Evolutionary conservation across 2,113 vertebrate species (phyloP), one percentile per base, ranked within the genome.

Genomic region (Tympanuchus pallidicinctus): DNA sequence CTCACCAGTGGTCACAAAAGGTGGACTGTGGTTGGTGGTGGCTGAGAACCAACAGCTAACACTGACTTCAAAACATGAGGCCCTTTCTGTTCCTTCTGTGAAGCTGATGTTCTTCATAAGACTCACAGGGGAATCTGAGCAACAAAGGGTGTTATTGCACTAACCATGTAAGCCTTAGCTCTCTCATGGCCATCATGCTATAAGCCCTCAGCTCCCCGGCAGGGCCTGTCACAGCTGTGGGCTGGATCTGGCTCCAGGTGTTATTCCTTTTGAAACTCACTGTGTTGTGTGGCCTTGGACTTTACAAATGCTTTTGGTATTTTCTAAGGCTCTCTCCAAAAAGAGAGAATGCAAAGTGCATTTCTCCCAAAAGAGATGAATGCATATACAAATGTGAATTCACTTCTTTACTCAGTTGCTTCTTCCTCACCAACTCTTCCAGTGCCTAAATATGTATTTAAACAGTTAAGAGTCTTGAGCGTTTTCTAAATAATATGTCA

Each of bases 221-320:
- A 2, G 13, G 56, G 14, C 0, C 0, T 3, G 6, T 81, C 5
- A 1, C 36, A 45, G 38, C 48, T 60, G 73, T 1, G 2, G 36
- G 60, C 61, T 93, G 71, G 61, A 17, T 64, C 56, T 78, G 43
- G 20, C 43, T 22, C 71, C 59, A 27, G 6, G 3, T 3, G 8
- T 43, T 74, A 43, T 5, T 82, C 13, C 19, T 34, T 82, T 65
- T 78, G 66, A 86, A 74, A 70, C 38, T 89, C 11, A 2, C 27
- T 78, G 72, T 27, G 24, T 71, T 74, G 27, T 65, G 17, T 2
- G 4, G 48, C 60, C 40, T 88, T 3, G 6, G 34, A 34, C 40
- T 88, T 45, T 50, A 50, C 71, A 70, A 88, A 66, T 45, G 22
- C 8, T 69, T 12, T 36, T 34, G 12, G 8, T 56, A n/a, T 91